A percentile compares a stretch with the other conserved stretches of the same genome.
Conservation (phyloP, 37 sponge, comb jelly and placozoan genomes). For the Diacarnus erythraeanus region DNA sequence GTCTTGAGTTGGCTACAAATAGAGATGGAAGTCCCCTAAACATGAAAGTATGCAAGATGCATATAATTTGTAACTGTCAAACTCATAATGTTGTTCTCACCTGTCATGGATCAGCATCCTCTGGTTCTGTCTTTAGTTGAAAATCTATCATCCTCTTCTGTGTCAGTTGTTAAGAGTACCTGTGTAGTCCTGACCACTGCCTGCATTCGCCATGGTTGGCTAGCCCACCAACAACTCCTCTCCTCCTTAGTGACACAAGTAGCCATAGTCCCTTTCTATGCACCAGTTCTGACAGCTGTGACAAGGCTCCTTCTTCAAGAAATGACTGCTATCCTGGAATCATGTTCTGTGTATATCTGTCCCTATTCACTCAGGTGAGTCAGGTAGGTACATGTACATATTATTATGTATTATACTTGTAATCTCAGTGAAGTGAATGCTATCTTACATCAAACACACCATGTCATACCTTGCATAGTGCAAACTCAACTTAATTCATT, state of each 20-base stretch:
- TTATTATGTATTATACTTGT: too few species aligned
- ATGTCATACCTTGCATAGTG: too few species aligned
- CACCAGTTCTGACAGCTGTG: slow-evolving; percentile 2
- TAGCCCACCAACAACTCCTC: slow-evolving; percentile 3
- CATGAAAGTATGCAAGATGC: slow-evolving; percentile 10
- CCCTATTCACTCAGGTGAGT: slow-evolving; percentile 52
- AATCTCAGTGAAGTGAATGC: too few species aligned
- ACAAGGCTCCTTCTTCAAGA: slow-evolving; percentile 6
- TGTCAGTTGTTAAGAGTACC: background rate
- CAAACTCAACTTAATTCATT: too few species aligned
- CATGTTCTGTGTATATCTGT: slow-evolving; percentile 1
- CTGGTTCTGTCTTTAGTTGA: background rate
- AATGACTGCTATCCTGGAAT: background rate
- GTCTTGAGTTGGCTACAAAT: slow-evolving; percentile 17
- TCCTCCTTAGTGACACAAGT: slow-evolving; percentile 9
- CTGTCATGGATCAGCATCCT: slow-evolving; percentile 17
- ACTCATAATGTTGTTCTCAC: too few species aligned
- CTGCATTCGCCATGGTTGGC: slow-evolving; percentile 7
- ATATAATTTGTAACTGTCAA: too few species aligned
- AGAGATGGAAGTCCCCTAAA: slow-evolving; percentile 15
- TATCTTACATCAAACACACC: too few species aligned
- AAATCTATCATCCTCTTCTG: slow-evolving; percentile 1
- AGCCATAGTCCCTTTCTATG: background rate
- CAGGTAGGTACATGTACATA: too few species aligned
- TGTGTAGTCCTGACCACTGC: slow-evolving; percentile 1